Evolutionary conservation across 2,888 invertebrate genomes (phyloP), one percentile per base, ranked within the genome.

Genomic region (Sceliomorpha sp.): DNA sequence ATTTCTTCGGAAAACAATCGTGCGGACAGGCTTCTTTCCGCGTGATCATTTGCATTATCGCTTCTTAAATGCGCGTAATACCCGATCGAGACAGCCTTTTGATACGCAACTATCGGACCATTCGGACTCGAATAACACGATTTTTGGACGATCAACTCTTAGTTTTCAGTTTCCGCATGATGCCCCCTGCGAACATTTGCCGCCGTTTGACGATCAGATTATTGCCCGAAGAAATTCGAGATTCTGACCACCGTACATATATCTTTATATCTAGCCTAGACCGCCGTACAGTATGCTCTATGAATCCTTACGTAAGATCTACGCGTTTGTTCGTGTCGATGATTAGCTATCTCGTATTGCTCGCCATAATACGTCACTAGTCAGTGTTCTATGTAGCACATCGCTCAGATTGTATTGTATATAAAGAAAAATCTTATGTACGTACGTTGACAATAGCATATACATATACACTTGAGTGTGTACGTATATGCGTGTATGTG

Each of bases 281-380:
- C 75, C 77, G 77, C 75, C 73, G 75, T 78, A 80, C 78, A 79
- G 78, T 81, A 73, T 73, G 67, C 75, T 77, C 56, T 64, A 72
- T 51, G 70, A 64, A 48, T 53, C 63, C 67, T 72, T 72, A 73
- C 53, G 69, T 72, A 71, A 75, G 67, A 74, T 62, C 74, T 76
- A 77, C 64, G 58, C 67, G 58, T 64, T 70, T 66, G 44, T 45
- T 60, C 50, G 48, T 45, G 63, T 70, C 69, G 66, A 67, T 71
- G 69, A 62, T 59, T 60, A 63, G 63, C 63, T 31, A 75, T 68
- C 51, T 47, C 36, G 56, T 68, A 62, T 45, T 56, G 50, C 56
- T 56, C 44, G 66, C 26, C 50, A 55, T n/a, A n/a, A n/a, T 70
- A 70, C 70, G 56, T 55, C 44, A 56, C 44, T 32, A 51, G 44